phyloP scores from a whole-genome alignment of 2,888 invertebrate genomes.

The Latheticus oryzae region DNA sequence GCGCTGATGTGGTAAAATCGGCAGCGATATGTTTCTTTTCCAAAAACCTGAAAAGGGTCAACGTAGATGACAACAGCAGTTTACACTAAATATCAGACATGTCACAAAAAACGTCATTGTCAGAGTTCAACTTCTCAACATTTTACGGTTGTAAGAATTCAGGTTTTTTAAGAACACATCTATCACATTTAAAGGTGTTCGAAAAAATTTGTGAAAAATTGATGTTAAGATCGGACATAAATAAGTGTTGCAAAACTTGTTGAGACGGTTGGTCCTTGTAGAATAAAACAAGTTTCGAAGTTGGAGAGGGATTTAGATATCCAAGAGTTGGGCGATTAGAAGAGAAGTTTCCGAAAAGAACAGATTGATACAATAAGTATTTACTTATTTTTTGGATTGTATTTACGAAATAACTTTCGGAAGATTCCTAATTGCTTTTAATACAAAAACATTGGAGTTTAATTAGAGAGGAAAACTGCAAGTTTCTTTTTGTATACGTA shows the following conservation, averaged over 20 bases:
- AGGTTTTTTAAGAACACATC: constrained; percentile 7
- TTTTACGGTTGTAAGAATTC: constrained; percentile 1
- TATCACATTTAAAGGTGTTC: constrained; percentile 24
- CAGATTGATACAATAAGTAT: constrained; percentile 10
- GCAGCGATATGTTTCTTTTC: no score
- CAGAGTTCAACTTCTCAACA: constrained; percentile 2
- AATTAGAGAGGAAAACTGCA: no score
- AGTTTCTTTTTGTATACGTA: neutral
- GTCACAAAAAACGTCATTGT: constrained; percentile 1
- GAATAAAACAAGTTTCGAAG: constrained; percentile 20
- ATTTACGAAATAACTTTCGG: no score
- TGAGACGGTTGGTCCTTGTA: constrained; percentile 26
- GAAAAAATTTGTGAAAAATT: constrained; percentile 19
- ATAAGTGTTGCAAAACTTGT: constrained; percentile 27
- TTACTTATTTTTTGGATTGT: no score
- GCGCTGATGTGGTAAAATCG: neutral
- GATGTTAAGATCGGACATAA: constrained; percentile 18
- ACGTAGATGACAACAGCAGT: constrained; percentile 4
- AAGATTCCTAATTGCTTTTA: no score
- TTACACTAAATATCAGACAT: constrained; percentile 5
- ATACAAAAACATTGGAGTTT: no score
- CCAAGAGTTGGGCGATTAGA: constrained; percentile 12
- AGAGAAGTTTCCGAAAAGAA: constrained; percentile 8
- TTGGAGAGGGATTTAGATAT: constrained; percentile 26
- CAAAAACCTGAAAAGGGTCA: constrained; percentile 13